Evolutionary conservation across 2,113 vertebrate genomes (phyloP).

Genomic region (Elanoides forficatus): DNA sequence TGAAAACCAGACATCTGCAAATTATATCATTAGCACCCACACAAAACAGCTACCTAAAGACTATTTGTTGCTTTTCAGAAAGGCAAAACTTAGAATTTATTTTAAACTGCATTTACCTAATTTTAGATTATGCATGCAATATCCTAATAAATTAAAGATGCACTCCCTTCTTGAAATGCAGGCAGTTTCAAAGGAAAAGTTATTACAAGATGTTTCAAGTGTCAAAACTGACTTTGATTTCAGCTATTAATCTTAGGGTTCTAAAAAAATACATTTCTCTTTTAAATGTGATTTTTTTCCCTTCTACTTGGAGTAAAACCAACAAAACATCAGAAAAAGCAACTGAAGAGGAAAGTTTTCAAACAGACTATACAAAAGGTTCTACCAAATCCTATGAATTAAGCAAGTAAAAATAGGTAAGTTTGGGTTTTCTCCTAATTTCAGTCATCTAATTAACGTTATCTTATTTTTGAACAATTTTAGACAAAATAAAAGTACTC

Average conservation of each 20-base stretch:
- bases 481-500: background rate
- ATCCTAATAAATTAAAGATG: conserved; percentile 35
- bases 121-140: background rate
- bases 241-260: background rate
- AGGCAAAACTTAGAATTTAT: background rate
- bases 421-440: background rate
- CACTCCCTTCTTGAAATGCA: background rate
- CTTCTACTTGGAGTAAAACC: background rate
- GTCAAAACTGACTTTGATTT: conserved; percentile 20
- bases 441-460: background rate
- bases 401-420: background rate
- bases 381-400: background rate
- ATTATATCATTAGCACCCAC: background rate
- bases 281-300: background rate
- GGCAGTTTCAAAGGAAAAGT: conserved; percentile 8
- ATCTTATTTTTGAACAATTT: background rate
- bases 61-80: background rate
- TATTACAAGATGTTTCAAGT: background rate
- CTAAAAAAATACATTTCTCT: background rate
- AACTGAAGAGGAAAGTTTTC: background rate
- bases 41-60: background rate
- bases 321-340: background rate
- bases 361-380: background rate
- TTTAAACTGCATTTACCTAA: background rate
- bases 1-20: background rate